These are phyloP conservation scores for Anas platyrhynchos DNA, from an alignment of 2,113 vertebrate genomes.

Conservation along the genomic window DNA sequence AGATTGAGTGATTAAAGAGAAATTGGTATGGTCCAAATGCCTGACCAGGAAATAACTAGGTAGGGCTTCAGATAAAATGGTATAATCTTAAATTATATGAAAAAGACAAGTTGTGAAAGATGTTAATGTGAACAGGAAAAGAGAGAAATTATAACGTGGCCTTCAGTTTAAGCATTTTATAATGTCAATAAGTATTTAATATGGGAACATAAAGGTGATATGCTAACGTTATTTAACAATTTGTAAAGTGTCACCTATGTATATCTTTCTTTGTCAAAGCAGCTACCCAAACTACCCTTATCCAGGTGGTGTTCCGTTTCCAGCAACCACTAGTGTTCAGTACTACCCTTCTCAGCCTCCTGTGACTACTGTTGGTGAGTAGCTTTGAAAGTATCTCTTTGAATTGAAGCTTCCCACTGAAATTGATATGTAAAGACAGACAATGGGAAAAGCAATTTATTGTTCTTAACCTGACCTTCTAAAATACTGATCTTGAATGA, in stretches of 20 bases:
- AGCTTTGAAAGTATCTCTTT: neutral
- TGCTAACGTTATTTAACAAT: no score
- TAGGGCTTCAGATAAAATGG: neutral
- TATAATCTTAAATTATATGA: neutral
- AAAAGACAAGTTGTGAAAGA: neutral
- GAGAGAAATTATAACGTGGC: neutral
- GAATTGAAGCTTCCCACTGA: neutral
- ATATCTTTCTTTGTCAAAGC: slow-evolving; percentile 69
- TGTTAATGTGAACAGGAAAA: neutral
- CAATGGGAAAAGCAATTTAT: neutral
- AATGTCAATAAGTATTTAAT: neutral
- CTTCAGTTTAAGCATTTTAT: neutral
- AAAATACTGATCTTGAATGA: neutral
- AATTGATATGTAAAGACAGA: neutral
- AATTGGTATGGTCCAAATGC: neutral
- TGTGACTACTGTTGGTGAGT: slow-evolving; percentile 92
- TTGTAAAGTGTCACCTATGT: no score
- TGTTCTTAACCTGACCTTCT: neutral
- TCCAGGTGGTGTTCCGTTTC: slow-evolving; percentile 85
- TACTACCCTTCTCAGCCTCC: slow-evolving; percentile 89
- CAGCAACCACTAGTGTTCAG: slow-evolving; percentile 85
- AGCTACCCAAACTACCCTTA: slow-evolving; percentile 90
- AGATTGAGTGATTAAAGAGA: neutral
- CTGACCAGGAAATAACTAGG: neutral
- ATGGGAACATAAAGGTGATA: neutral